phyloP scores from a whole-genome alignment of 2,797 vertebrate species.

The Platyrinchus mystaceus region DNA sequence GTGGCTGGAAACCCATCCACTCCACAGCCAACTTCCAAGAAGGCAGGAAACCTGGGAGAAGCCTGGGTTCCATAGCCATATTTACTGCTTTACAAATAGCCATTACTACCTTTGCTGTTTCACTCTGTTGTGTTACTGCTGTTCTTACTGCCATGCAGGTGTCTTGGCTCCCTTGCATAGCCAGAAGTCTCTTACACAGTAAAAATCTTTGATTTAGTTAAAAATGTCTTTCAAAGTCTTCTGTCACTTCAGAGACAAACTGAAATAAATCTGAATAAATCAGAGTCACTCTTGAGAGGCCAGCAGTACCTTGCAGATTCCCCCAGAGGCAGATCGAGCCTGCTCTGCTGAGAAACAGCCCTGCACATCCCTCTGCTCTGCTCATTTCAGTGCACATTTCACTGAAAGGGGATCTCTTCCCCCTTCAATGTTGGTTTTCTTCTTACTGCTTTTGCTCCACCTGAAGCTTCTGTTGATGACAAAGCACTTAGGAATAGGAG shows the following conservation, averaged over 20 bases:
- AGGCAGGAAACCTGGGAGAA: neutral
- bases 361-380: neutral
- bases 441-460: neutral
- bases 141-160: neutral
- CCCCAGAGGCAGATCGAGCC: neutral
- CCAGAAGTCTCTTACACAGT: neutral
- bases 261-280: neutral
- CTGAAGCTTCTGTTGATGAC: neutral
- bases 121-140: neutral
- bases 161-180: neutral
- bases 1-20: neutral
- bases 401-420: neutral
- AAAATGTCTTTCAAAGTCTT: neutral
- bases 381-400: neutral
- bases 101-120: neutral
- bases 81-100: neutral
- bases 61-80: neutral
- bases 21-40: neutral
- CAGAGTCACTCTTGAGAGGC: neutral
- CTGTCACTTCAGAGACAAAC: neutral
- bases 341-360: neutral
- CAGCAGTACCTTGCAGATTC: neutral
- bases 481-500: neutral
- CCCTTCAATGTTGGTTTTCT: neutral
- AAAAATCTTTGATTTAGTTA: neutral